A percentile compares a stretch with the other conserved stretches of the same genome.
Conservation (phyloP, 2,888 invertebrate genomes). For the Exephanes ischioxanthus region DNA sequence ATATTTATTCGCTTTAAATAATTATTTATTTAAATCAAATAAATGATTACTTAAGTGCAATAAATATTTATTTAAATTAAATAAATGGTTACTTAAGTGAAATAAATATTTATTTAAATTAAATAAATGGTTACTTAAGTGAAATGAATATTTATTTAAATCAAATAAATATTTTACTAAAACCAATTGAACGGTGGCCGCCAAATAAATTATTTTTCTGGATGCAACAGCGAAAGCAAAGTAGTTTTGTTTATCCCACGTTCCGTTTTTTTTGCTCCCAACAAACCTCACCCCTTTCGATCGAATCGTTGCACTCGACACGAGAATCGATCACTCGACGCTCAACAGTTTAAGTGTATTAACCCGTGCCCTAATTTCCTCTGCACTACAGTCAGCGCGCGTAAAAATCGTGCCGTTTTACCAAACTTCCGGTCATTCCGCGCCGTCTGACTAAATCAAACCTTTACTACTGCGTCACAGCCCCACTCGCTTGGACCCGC, state of each 20-base stretch:
- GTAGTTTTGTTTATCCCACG: background rate
- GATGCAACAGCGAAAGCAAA: background rate
- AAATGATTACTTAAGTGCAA: too few relatives aligned
- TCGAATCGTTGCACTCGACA: background rate
- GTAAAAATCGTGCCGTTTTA: background rate
- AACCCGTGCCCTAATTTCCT: background rate
- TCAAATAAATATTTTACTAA: too few relatives aligned
- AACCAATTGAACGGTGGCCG: too few relatives aligned
- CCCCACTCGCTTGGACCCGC: background rate
- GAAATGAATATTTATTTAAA: too few relatives aligned
- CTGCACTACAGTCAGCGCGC: background rate
- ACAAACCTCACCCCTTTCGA: background rate
- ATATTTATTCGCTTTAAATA: too few relatives aligned
- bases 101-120: too few relatives aligned
- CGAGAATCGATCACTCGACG: background rate
- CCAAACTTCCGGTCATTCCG: background rate
- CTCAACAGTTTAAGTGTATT: background rate
- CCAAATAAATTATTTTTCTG: too few relatives aligned
- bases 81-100: too few relatives aligned
- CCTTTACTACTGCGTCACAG: slow-evolving; percentile 41
- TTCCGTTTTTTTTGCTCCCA: background rate
- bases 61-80: too few relatives aligned
- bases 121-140: too few relatives aligned
- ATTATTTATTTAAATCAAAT: too few relatives aligned
- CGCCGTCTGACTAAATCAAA: slow-evolving; percentile 46